Percentiles rank a stretch among this genome's conserved stretches.
These are phyloP conservation scores for Drosophila mimica DNA, from an alignment of 2,888 invertebrate genomes.

Conservation along the genomic window DNA sequence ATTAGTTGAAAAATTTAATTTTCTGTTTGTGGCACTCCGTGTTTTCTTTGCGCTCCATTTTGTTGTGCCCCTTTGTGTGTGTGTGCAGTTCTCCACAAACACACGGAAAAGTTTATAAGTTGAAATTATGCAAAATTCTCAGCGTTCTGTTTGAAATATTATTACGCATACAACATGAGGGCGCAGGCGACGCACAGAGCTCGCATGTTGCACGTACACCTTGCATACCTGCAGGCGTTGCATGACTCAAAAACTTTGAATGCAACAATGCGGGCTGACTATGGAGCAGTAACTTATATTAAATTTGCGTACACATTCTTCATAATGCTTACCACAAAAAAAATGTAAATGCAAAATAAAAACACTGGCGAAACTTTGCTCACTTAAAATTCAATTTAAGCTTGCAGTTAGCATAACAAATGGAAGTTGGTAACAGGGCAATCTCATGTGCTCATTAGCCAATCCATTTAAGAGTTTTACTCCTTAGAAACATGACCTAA, in stretches of 20 bases:
- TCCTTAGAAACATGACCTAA: not conserved
- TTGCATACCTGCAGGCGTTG: slow-evolving; percentile 65
- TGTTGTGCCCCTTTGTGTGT: slow-evolving; percentile 35
- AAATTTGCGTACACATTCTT: slow-evolving; percentile 62
- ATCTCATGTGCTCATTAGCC: slow-evolving; percentile 26
- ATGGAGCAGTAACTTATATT: slow-evolving; percentile 66
- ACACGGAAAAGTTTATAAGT: slow-evolving; percentile 66
- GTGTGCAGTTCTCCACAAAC: slow-evolving; percentile 30
- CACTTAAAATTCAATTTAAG: slow-evolving; percentile 60
- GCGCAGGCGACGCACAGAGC: slow-evolving; percentile 16
- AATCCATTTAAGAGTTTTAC: not conserved
- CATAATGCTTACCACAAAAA: slow-evolving; percentile 30
- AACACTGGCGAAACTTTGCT: slow-evolving; percentile 43
- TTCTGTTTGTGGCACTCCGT: slow-evolving; percentile 53
- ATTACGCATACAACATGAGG: slow-evolving; percentile 71
- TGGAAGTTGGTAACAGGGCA: slow-evolving; percentile 10
- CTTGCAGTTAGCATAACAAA: slow-evolving; percentile 12
- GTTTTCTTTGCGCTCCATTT: slow-evolving; percentile 32
- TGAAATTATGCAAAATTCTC: slow-evolving; percentile 76
- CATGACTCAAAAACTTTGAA: slow-evolving; percentile 53
- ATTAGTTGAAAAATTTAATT: slow-evolving; percentile 72
- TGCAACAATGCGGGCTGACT: slow-evolving; percentile 55
- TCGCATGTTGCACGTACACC: slow-evolving; percentile 50
- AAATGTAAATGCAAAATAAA: slow-evolving; percentile 10
- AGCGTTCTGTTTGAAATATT: slow-evolving; percentile 59